Conservation (phyloP, 2,797 vertebrate species). For the Enteromius anoplus region DNA sequence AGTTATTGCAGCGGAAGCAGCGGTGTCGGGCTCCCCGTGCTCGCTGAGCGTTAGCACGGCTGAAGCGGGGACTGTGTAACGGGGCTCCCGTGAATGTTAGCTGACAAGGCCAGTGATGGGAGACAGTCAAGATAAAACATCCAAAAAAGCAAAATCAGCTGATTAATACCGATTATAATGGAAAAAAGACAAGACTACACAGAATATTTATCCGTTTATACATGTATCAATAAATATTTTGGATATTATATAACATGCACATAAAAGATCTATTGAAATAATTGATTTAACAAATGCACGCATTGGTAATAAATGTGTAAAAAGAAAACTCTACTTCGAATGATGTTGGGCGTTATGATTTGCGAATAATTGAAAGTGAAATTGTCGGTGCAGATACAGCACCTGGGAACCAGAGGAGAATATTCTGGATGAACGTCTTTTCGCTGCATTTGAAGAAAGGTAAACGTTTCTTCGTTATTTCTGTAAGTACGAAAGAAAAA, state of each 20-base stretch:
- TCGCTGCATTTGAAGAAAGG: constrained; percentile 97
- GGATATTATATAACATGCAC: neutral
- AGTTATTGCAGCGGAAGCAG: neutral
- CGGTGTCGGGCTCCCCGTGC: neutral
- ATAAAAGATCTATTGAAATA: neutral
- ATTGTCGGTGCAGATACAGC: constrained; percentile 85
- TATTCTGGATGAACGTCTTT: constrained; percentile 92
- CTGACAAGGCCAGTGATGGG: constrained; percentile 34
- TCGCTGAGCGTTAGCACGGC: constrained; percentile 44
- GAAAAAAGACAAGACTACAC: neutral
- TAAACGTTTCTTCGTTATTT: constrained; percentile 71
- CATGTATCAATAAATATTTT: neutral
- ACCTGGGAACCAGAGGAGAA: constrained; percentile 98
- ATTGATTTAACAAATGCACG: neutral
- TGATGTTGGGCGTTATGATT: neutral
- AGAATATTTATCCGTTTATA: neutral
- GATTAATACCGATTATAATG: neutral
- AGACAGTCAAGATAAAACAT: neutral
- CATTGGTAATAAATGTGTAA: neutral
- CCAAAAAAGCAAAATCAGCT: neutral
- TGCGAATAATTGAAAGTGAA: neutral
- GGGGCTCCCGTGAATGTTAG: constrained; percentile 45
- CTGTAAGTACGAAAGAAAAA: no score
- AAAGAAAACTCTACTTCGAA: no score
- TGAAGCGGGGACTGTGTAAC: constrained; percentile 29